Percentiles rank a stretch among this genome's conserved stretches.
phyloP scores from a whole-genome alignment of 2,888 invertebrate species.

The Apeira syringaria region DNA sequence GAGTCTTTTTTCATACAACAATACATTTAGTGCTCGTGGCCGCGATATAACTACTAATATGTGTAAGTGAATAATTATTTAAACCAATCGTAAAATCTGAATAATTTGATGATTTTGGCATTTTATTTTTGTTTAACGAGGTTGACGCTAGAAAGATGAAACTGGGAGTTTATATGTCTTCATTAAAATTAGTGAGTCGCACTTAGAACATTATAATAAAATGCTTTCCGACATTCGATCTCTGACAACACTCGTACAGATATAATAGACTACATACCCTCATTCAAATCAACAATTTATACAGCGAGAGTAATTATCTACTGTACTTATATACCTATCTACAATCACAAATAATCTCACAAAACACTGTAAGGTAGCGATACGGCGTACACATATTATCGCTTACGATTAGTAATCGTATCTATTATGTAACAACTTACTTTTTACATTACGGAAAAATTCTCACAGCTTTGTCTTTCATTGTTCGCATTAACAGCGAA shows the following conservation, averaged over 20 bases:
- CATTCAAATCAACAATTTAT: slow-evolving; percentile 6
- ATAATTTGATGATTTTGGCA: too few species aligned
- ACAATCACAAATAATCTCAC: slow-evolving; percentile 55
- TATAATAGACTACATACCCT: slow-evolving; percentile 14
- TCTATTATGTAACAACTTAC: slow-evolving; percentile 71
- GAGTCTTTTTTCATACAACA: too few species aligned
- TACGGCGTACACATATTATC: slow-evolving; percentile 54
- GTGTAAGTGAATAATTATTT: too few species aligned
- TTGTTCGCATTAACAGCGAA: slow-evolving; percentile 75
- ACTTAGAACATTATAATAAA: slow-evolving; percentile 8
- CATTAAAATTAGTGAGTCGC: too few species aligned
- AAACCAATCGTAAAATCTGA: too few species aligned
- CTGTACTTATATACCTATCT: slow-evolving; percentile 44
- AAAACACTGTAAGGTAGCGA: slow-evolving; percentile 41
- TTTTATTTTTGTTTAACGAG: too few species aligned
- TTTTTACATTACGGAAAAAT: slow-evolving; percentile 78
- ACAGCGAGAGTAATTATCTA: slow-evolving; percentile 12
- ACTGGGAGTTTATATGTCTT: too few species aligned
- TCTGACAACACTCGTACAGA: slow-evolving; percentile 5
- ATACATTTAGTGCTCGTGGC: too few species aligned
- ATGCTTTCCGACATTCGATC: slow-evolving; percentile 33
- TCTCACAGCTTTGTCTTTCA: slow-evolving; percentile 76
- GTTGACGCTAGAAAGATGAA: too few species aligned
- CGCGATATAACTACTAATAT: too few species aligned
- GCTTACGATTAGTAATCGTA: too few species aligned